Evolutionary conservation across 1,140 invertebrate genomes (phyloP), one percentile per base, ranked within the genome.

Genomic region (Drosophila suzukii): DNA sequence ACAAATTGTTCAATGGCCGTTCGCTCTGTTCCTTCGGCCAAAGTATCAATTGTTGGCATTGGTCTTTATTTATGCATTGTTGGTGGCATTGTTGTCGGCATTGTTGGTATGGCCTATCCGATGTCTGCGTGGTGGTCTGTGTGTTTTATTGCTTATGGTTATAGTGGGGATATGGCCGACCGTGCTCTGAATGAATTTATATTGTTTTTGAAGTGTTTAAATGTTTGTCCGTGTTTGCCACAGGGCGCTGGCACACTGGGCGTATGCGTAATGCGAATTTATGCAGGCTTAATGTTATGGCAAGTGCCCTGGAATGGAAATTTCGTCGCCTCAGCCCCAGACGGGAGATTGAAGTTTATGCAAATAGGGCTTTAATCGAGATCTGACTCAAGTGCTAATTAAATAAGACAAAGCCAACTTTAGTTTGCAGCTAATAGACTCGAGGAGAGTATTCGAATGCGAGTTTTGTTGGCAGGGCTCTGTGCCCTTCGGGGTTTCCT

Each of bases 141-240:
- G 82, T 88, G 67, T 68, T 86, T 86, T 88, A 86, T 86, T 70
- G 82, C 70, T 88, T 88, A 88, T 79, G 83, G 70, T 79, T 79
- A 88, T 82, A 72, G 78, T 82, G 81, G 62, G 56, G 66, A 71
- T 71, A 71, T 57, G 51, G 43, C n/a, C 36, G 34, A 39, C 67
- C 56, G 53, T 49, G 65, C 73, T 55, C 78, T 88, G 78, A 86
- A 88, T 82, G 70, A 79, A 88, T 88, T 88, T 86, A 79, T 88
- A 86, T 82, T 86, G 83, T 75, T 83, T 88, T 88, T 79, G 47
- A 88, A 88, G 82, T 79, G 78, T 79, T 86, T 78, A 82, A 88
- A 78, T 76, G 75, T 78, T 72, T 82, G 78, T 63, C 72, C 73
- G 55, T 67, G 53, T 71, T 75, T 85, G 53, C 63, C 41, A 15